Base-by-base conservation (phyloP, 92 coral and sea anemone genomes). In the Paramuricea clavata region DNA sequence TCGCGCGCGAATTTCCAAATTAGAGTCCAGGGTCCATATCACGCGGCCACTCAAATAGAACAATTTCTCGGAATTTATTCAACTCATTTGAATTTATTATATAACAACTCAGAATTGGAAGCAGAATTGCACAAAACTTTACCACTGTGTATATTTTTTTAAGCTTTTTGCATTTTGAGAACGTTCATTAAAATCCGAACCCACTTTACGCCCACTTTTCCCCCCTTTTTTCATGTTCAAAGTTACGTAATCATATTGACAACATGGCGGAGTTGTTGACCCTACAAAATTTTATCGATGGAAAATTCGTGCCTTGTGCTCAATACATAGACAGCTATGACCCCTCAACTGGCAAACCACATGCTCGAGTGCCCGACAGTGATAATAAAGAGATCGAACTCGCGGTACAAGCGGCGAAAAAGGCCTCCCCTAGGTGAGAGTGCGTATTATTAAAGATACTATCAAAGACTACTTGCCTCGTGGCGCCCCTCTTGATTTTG, bases 321-420 rank as follows among this genome's bases (percentile, higher is more conserved):
- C 74, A 74, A 27, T 69, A 85, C 81, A 90, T 94, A 65, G 94
- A 94, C 85, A 94, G 98, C 68, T 94, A 88, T 82, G 93, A 94
- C 47, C 95, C 95, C 0, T 92, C 98, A 32, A 90, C 87, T 28
- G 98, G 98, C 36, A 82, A 68, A 19, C 91, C 89, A 17, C 87
- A 94, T 61, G 93, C 94, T 73, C 89, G 89, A 50, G 93, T 94
- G 49, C 98, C 98, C 1, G 98, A 94, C 84, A 92, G 98, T 30
- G 95, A 89, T 8, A 75, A 87, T 85, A 81, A 88, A 28, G 94
- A 94, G 74, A 91, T 92, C 30, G 95, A 94, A 19, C 23, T 61
- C 76, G 98, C 98, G 2, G 98, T 94, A 26, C 28, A 67, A 28
- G 94, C 98, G 0, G 98, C 98, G 6, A 90, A 52, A 39, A 82